Evolutionary conservation across 30 jellyfish, hydroid and myxozoan genomes (phyloP), one percentile per base, ranked within the genome.

Genomic region (Chironex yamaguchii): DNA sequence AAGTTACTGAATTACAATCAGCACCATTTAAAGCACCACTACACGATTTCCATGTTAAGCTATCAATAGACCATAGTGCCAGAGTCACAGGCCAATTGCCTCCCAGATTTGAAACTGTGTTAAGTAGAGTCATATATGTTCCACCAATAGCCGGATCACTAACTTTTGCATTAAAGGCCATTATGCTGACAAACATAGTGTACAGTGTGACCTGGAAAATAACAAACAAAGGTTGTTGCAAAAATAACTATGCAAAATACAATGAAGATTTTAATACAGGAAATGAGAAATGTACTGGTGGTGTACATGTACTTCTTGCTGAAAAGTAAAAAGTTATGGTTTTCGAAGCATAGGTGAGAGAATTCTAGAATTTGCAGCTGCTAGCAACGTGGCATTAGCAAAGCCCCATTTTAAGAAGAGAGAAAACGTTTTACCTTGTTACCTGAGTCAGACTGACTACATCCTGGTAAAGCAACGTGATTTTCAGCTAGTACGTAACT

Each of bases 111-210:
- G 95, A 79, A 17, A 96, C 93, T 3, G 99, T 96, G 75, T 96
- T 96, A 11, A 96, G 80, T 49, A 96, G 90, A 27, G 99, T 96
- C 99, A 96, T 96, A 88, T 96, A 91, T 48, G 99, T 91, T 29
- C 99, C 99, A 6, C 99, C 99, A 32, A 90, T 90, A 23, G 67
- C 52, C 0, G 99, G 98, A 52, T 96, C 99, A 68, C 98, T 90
- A 66, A 96, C 78, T 62, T 82, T 91, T 20, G 99, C 99, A 67
- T 81, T 80, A 36, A 96, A 96, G 22, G 96, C 95, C 99, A 96
- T 96, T 1, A 84, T 79, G 30, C 98, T 85, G 35, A 96, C 98
- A 62, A 90, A 96, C 99, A 96, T 96, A n/a, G 96, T 90, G 67
- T 96, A 96, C 49, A 86, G 29, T 4, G 98, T 52, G 4, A 90